Conservation (phyloP, 2,113 vertebrate species). For the Crypturellus undulatus region DNA sequence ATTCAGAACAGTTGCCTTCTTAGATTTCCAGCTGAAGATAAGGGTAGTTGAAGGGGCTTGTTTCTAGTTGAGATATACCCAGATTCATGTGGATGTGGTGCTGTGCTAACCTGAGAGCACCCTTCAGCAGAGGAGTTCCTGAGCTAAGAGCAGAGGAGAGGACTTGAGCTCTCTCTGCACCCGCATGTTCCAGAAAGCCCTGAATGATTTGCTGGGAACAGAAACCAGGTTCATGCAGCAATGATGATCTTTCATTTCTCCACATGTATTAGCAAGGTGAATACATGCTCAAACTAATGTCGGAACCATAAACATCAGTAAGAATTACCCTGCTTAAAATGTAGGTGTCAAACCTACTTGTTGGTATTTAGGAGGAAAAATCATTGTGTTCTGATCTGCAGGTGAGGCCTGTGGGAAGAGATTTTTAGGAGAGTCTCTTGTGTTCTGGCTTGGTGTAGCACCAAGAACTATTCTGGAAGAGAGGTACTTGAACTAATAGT, state of each 20-base stretch:
- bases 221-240: not conserved
- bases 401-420: not conserved
- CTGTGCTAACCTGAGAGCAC: not conserved
- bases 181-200: not conserved
- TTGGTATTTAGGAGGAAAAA: constrained; percentile 7
- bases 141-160: not conserved
- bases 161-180: not conserved
- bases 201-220: not conserved
- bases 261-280: not conserved
- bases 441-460: not conserved
- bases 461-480: not conserved
- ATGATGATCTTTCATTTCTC: not conserved
- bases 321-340: constrained; percentile 2
- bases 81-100: not conserved
- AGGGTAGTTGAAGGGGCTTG: not conserved
- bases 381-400: not conserved
- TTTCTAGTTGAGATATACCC: not conserved
- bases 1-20: not conserved
- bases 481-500: constrained; percentile 8
- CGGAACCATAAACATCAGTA: constrained; percentile 26
- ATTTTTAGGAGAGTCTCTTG: not conserved
- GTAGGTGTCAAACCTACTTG: constrained; percentile 3
- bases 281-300: not conserved
- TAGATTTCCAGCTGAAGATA: not conserved
- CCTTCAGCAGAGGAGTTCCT: not conserved